These are phyloP conservation scores for Trinectes maculatus DNA, from an alignment of 2,113 vertebrate genomes.

Conservation along the genomic window DNA sequence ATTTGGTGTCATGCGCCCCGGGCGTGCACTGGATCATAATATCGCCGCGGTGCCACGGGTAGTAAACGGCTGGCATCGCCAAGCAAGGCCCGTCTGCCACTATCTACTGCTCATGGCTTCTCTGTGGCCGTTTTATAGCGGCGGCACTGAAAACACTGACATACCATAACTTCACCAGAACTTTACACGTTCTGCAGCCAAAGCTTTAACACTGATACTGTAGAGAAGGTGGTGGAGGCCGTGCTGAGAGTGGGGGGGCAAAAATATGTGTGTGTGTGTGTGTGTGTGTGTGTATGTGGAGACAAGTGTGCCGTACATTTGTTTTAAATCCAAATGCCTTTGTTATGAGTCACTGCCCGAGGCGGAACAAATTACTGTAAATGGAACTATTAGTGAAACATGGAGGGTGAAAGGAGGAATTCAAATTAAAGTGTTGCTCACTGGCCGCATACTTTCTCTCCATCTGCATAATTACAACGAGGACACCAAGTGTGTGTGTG, in stretches of 20 bases:
- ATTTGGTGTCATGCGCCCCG: conserved; percentile 50
- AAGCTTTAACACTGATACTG: conserved; percentile 31
- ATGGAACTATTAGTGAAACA: conserved; percentile 71
- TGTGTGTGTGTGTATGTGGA: background rate
- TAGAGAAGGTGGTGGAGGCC: conserved; percentile 16
- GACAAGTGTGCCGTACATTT: conserved; percentile 48
- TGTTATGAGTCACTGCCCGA: conserved; percentile 64
- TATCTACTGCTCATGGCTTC: conserved; percentile 60
- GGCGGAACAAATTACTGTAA: conserved; percentile 77
- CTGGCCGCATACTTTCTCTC: conserved; percentile 55
- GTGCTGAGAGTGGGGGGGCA: background rate
- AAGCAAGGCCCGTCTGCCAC: conserved; percentile 43
- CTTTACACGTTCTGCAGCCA: conserved; percentile 57
- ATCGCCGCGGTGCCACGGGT: conserved; percentile 37
- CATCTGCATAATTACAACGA: conserved; percentile 66
- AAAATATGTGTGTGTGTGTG: background rate
- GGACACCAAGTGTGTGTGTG: conserved; percentile 20
- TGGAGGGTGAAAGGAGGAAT: conserved; percentile 65
- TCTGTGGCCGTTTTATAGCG: conserved; percentile 56
- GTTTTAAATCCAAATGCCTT: conserved; percentile 69
- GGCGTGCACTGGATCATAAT: conserved; percentile 54
- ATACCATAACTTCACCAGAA: conserved; percentile 69
- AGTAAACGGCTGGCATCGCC: conserved; percentile 59
- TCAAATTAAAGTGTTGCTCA: conserved; percentile 64
- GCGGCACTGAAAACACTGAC: conserved; percentile 67